A percentile compares a stretch with the other conserved stretches of the same genome.
Conservation (phyloP, 2,888 invertebrate species). For the Hemaris fuciformis region DNA sequence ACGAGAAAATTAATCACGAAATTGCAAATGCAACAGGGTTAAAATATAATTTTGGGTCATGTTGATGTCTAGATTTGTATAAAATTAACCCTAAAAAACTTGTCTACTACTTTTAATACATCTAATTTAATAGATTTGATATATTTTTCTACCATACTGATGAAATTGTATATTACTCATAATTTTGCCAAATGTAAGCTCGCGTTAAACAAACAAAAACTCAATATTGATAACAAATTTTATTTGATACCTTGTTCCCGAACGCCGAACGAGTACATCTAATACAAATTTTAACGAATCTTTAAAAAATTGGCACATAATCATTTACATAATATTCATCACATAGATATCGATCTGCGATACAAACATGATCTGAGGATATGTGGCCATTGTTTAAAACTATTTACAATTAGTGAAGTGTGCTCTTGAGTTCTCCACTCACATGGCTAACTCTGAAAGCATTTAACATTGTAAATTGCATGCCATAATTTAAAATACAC, state of each 20-base stretch:
- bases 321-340: background rate
- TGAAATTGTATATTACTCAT: no score
- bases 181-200: no score
- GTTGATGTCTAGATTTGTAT: background rate
- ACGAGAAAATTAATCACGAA: no score
- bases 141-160: no score
- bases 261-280: slow-evolving; percentile 3
- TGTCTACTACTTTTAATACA: background rate
- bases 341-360: background rate
- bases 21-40: background rate
- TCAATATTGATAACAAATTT: slow-evolving; percentile 5
- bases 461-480: background rate
- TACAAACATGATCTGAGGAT: slow-evolving; percentile 10
- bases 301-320: slow-evolving; percentile 6
- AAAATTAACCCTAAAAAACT: background rate
- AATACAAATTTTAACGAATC: slow-evolving; percentile 7
- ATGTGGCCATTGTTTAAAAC: slow-evolving; percentile 10
- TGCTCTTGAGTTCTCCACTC: no score
- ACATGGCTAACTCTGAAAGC: slow-evolving; percentile 3
- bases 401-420: slow-evolving; percentile 11
- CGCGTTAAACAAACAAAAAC: slow-evolving; percentile 3
- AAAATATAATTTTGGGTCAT: background rate
- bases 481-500: no score
- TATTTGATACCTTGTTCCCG: slow-evolving; percentile 8
- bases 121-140: background rate